Base-by-base conservation (phyloP, 2,797 vertebrate species). In the Anguilla megastoma region DNA sequence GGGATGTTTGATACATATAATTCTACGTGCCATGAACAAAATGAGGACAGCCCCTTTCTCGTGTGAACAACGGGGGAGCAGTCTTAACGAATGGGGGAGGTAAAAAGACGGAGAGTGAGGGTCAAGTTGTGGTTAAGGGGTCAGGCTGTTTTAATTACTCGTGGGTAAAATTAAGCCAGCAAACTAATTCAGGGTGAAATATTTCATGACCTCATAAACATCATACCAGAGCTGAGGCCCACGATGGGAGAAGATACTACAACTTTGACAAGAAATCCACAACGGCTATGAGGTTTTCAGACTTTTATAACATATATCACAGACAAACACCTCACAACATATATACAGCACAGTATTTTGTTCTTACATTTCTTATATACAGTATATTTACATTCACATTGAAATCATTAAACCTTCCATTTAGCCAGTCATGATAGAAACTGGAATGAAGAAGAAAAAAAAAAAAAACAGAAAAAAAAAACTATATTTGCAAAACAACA, bases 301-400 rank as follows among this genome's bases (percentile, higher is more conserved):
- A 76, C 90, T 91, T 90, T 94, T 95, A 94, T 93, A 91, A 91
- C 80, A 90, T 89, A 91, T 89, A 94, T 92, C 90, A 94, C 90
- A 93, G 90, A 92, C 89, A 95, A 93, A 95, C 91, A 94, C 92
- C 93, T 88, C 92, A 95, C 93, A 96, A 93, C 91, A 93, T 89
- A 91, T 89, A 92, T 74, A 94, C 80, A 91, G 66, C 74, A 90
- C 88, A 88, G 89, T 76, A 33, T 89, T 90, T 91, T 89, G 85
- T 86, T 86, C 87, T 89, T 85, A 76, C 85, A 74, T 90, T 80
- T 60, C 6, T 91, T 90, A 96, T 95, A 16, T 90, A 96, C 95
- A 96, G 27, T 63, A 86, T 95, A 95, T 95, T 93, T 93, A 94
- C 93, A 94, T 92, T 92, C 87, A 93, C 90, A 92, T 91, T 91